Percentiles rank a stretch among this genome's conserved stretches.
phyloP scores from a whole-genome alignment of 2,888 invertebrate genomes.

The Himalopsyche kuldschensis region DNA sequence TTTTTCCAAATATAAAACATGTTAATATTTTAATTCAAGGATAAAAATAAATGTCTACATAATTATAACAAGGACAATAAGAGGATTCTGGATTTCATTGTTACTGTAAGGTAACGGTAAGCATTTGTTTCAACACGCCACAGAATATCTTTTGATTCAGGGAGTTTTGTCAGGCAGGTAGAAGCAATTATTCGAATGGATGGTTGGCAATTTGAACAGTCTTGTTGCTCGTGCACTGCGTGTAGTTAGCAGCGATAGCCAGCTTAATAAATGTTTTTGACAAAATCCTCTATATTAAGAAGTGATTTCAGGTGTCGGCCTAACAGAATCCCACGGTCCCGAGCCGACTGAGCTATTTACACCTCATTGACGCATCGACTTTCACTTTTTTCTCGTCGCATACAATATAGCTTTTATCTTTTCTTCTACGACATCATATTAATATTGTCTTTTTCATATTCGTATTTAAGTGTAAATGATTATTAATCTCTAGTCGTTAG shows the following conservation, averaged over 20 bases:
- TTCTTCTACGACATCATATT: not conserved
- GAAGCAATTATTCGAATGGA: too few relatives aligned
- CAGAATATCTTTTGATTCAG: too few relatives aligned
- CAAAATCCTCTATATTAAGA: slow-evolving; percentile 22
- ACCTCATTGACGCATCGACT: slow-evolving; percentile 8
- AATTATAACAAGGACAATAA: too few relatives aligned
- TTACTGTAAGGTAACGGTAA: too few relatives aligned
- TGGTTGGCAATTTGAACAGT: not conserved
- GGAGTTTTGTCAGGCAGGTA: too few relatives aligned
- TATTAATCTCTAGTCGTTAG: slow-evolving; percentile 12
- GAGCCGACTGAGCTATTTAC: slow-evolving; percentile 15
- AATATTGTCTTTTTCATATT: slow-evolving; percentile 1
- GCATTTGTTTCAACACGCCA: too few relatives aligned
- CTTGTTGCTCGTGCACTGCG: slow-evolving; percentile 7
- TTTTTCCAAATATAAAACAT: too few relatives aligned
- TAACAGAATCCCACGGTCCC: slow-evolving; percentile 14
- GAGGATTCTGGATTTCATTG: too few relatives aligned
- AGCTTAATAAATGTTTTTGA: slow-evolving; percentile 37
- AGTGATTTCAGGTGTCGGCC: slow-evolving; percentile 28
- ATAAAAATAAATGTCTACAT: too few relatives aligned
- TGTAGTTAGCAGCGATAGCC: slow-evolving; percentile 35
- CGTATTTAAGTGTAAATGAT: slow-evolving; percentile 9
- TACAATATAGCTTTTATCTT: slow-evolving; percentile 8
- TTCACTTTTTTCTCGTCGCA: not conserved
- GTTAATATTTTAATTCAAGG: too few relatives aligned